A percentile compares a stretch with the other conserved stretches of the same genome.
These are phyloP conservation scores for Tipula lateralis DNA, from an alignment of 2,888 invertebrate species.

Conservation along the genomic window DNA sequence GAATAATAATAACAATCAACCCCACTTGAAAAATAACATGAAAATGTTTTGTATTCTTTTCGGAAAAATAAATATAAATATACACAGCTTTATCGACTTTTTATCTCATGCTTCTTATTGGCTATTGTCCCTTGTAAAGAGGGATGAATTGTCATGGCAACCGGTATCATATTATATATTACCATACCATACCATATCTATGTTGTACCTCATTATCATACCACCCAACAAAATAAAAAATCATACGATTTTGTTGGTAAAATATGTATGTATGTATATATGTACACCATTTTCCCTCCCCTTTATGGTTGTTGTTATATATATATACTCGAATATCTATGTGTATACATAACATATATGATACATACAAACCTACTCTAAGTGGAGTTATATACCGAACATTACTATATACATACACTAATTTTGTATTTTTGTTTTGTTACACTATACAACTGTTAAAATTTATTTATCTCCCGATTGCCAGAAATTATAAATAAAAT, in stretches of 20 bases:
- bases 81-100: conserved; percentile 28
- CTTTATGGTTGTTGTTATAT: background rate
- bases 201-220: conserved; percentile 13
- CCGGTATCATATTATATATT: conserved; percentile 29
- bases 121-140: conserved; percentile 34
- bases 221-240: background rate
- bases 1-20: conserved; percentile 27
- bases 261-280: background rate
- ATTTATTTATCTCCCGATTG: background rate
- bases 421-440: background rate
- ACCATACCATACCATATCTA: conserved; percentile 24
- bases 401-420: background rate
- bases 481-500: background rate
- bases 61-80: background rate
- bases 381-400: background rate
- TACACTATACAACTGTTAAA: background rate
- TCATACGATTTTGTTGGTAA: background rate
- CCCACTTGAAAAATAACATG: conserved; percentile 25
- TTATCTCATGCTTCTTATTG: conserved; percentile 34
- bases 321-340: background rate
- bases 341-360: background rate
- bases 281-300: background rate
- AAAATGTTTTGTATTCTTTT: conserved; percentile 29
- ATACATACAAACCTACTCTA: background rate
- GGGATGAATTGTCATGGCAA: conserved; percentile 35